These are phyloP conservation scores for Hylaeus anthracinus DNA, from an alignment of 1,140 invertebrate genomes.

Conservation along the genomic window DNA sequence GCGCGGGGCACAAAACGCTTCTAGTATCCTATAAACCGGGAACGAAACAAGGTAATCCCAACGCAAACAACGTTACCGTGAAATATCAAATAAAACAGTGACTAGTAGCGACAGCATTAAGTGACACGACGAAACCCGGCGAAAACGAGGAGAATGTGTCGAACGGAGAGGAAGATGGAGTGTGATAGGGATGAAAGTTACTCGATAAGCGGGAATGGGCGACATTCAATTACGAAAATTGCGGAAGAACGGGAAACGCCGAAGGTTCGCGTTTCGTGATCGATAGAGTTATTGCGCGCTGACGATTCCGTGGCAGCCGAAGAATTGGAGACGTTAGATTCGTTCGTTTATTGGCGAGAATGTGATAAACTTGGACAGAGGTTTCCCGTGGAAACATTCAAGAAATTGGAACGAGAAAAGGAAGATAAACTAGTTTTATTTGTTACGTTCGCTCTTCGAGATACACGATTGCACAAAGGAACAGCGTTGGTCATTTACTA, in stretches of 20 bases:
- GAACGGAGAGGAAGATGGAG: background rate
- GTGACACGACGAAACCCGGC: conserved; percentile 9
- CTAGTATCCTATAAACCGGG: conserved; percentile 20
- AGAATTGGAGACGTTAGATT: background rate
- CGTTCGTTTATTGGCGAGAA: background rate
- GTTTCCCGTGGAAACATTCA: too few relatives aligned
- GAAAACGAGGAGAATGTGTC: background rate
- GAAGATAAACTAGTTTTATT: too few relatives aligned
- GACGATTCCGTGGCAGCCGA: background rate
- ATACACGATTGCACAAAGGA: too few relatives aligned
- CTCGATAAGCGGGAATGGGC: conserved; percentile 15
- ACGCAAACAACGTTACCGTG: conserved; percentile 26
- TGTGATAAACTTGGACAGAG: too few relatives aligned
- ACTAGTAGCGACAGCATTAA: conserved; percentile 25
- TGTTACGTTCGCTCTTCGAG: too few relatives aligned
- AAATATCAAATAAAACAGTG: conserved; percentile 32
- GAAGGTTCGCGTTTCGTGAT: background rate
- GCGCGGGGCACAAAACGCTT: background rate
- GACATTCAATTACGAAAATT: conserved; percentile 14
- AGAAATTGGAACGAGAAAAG: too few relatives aligned
- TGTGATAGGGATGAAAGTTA: background rate
- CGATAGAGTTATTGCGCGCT: background rate
- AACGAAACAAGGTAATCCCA: conserved; percentile 20
- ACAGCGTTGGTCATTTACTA: too few relatives aligned
- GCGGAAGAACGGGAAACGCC: conserved; percentile 1